Base-by-base conservation (phyloP, 2,888 invertebrate genomes). In the Ichneumoninae sp. region DNA sequence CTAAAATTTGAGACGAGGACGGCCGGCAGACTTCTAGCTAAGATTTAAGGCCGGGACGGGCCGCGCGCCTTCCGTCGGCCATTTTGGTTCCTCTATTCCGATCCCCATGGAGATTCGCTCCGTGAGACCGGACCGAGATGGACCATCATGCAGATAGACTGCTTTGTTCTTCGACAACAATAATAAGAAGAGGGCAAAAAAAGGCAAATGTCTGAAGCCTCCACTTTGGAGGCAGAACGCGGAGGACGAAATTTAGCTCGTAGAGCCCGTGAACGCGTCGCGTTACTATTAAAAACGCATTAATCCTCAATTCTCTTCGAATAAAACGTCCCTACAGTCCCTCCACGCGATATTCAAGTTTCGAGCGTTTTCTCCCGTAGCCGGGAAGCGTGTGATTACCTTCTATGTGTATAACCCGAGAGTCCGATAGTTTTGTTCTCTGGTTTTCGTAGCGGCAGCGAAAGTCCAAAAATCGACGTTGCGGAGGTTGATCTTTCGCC, bases 211-310 rank as follows among this genome's bases (percentile, higher is more conserved):
- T n/a, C 30, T 33, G 47, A 26, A 70, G 65, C 44, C 81, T 85
- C 79, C 47, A 50, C 36, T 66, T 62, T 36, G 44, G 13, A 66
- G n/a, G 8, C 19, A 8, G 57, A 60, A 40, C 33, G 30, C 47
- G 62, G 8, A 66, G 8, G 19, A 74, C 16, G 33, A 62, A 50
- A 30, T 19, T 30, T 60, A 30, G 3, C 60, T 19, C 13, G 30
- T 13, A 50, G 74, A 10, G 33, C 47, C 54, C 52, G 44, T 26
- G 66, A 72, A 65, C 60, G 22, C 72, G 72, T 90, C 89, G 89
- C 89, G 90, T 90, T 90, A 91, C 90, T 91, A 92, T 92, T 92
- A 92, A 92, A 92, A 92, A 90, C 90, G 87, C 91, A 92, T 92
- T 91, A 91, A 91, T 92, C 88, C 89, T 87, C 86, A 89, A 90